A percentile compares a stretch with the other conserved stretches of the same genome.
These are phyloP conservation scores for Lucilia cuprina DNA, from an alignment of 1,140 invertebrate species.

Conservation along the genomic window DNA sequence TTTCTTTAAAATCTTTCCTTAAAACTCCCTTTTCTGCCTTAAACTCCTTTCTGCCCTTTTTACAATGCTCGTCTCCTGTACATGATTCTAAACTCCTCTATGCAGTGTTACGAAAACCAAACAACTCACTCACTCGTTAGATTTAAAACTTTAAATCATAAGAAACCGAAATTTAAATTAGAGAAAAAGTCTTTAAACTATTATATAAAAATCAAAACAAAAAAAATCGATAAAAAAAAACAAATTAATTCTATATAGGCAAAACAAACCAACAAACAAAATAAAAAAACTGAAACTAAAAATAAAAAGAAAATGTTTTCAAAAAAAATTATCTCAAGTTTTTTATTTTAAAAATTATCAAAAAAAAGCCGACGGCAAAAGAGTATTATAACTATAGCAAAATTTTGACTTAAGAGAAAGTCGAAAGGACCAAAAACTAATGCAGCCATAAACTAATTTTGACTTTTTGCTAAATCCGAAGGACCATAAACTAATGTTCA, in stretches of 20 bases:
- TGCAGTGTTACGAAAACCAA: no score
- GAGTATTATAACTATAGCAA: no score
- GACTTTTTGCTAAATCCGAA: no score
- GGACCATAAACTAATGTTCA: no score
- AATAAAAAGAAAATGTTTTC: conserved; percentile 16
- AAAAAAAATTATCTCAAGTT: neutral
- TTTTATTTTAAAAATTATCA: neutral
- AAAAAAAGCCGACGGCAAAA: neutral
- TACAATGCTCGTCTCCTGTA: no score
- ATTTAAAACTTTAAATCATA: neutral
- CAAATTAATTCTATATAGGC: neutral
- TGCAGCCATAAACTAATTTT: no score
- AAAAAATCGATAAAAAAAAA: neutral
- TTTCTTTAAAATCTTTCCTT: neutral
- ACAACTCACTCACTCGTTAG: neutral
- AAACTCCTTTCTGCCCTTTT: no score
- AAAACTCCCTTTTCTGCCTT: no score
- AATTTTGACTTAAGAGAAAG: no score
- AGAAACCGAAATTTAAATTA: neutral
- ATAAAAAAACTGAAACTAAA: neutral
- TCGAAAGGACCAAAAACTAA: no score
- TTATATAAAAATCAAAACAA: neutral
- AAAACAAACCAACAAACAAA: neutral
- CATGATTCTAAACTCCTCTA: no score
- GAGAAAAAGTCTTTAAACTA: neutral